Evolutionary conservation across 2,888 invertebrate species (phyloP), one percentile per base, ranked within the genome.

Genomic region (Liodrosophila aerea): DNA sequence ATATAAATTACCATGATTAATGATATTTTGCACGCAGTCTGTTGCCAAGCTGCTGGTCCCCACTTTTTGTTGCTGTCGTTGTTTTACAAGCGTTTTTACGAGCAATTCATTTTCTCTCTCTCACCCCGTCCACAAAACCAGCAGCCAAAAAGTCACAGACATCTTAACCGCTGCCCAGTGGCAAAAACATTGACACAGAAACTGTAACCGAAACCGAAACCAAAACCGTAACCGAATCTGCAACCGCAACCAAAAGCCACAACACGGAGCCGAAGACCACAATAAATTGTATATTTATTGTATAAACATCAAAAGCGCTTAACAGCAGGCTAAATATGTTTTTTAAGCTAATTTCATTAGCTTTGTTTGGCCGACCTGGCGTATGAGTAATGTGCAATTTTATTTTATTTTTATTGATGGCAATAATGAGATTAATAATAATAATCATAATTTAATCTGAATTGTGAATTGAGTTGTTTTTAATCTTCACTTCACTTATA

Each of bases 1-100:
- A 84, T 84, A 82, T 86, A 86, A 86, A 81, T 83, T 77, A 86
- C 62, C 67, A 76, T 83, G 82, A 83, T 86, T 84, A 84, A 83
- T 83, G 82, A 61, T 61, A 71, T 77, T 83, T 81, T 84, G 82
- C 82, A 86, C 86, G 82, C 82, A 82, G 87, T 74, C 75, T 76
- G 53, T 72, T 73, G 69, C 46, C 57, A 57, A 30, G 47, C 52
- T 73, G 69, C 51, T 58, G 65, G 69, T 52, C 49, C 27, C 12
- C 39, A 46, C 54, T 33, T 51, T 65, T 54, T 63, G 61, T 64
- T 66, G 62, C 64, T 64, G 73, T 46, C 65, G 85, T 73, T 82
- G 78, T 82, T 70, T 85, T 78, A 80, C 78, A 80, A 70, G 83
- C 70, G 54, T 58, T 82, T 85, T 85, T 82, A 78, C 85, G 70